Conservation (phyloP, 2,113 vertebrate genomes). For the Eira barbara region DNA sequence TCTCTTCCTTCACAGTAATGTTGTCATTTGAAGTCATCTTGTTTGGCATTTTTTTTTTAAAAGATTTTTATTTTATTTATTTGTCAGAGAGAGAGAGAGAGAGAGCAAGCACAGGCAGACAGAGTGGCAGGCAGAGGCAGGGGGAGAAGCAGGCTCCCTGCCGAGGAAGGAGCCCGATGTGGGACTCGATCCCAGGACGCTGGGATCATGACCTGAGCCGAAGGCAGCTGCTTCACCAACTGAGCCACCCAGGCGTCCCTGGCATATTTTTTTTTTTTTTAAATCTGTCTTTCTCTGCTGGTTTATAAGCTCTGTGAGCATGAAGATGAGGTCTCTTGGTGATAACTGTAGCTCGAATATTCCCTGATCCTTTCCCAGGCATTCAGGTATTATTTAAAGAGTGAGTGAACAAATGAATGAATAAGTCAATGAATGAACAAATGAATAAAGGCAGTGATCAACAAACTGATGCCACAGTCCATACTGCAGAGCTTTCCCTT, state of each 20-base stretch:
- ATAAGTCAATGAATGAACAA: not conserved
- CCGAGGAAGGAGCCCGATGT: too few relatives aligned
- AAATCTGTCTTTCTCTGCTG: not conserved
- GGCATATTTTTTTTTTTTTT: not conserved
- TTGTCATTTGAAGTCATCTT: not conserved
- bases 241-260: too few relatives aligned
- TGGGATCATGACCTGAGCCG: too few relatives aligned
- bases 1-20: not conserved
- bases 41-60: not conserved
- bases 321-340: not conserved
- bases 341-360: not conserved
- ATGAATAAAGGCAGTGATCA: not conserved
- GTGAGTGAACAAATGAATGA: not conserved
- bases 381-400: not conserved
- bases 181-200: too few relatives aligned
- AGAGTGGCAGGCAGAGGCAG: too few relatives aligned
- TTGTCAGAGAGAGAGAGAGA: too few relatives aligned
- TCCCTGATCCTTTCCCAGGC: not conserved
- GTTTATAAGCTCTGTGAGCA: not conserved
- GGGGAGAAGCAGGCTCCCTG: too few relatives aligned
- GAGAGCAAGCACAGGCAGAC: too few relatives aligned
- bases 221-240: too few relatives aligned
- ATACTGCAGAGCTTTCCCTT: not conserved
- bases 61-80: too few relatives aligned
- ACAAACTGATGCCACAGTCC: not conserved